Evolutionary conservation across 1,140 invertebrate genomes (phyloP).

Genomic region (Oryctes rhinoceros): DNA sequence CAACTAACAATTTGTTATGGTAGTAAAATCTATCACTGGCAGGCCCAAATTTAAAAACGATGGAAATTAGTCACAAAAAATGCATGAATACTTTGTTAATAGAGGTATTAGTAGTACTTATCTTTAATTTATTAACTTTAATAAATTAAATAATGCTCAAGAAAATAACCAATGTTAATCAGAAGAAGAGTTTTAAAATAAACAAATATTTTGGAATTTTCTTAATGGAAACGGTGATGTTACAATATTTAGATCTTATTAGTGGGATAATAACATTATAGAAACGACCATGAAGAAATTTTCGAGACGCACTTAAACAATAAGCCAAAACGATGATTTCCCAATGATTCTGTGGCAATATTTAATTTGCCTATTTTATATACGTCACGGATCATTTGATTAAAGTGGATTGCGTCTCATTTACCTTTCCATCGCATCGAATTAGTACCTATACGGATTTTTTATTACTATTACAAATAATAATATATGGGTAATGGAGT

Average conservation of each 20-base stretch:
- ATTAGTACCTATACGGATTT: constrained; percentile 10
- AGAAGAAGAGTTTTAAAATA: neutral
- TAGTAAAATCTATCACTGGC: neutral
- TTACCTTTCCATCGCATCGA: constrained; percentile 11
- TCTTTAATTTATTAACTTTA: constrained; percentile 2
- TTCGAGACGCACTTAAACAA: neutral
- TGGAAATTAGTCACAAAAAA: neutral
- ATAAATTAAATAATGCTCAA: constrained; percentile 4
- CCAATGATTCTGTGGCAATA: constrained; percentile 8
- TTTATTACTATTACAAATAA: constrained; percentile 26
- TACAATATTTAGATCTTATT: neutral
- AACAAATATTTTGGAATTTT: neutral
- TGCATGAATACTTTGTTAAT: neutral
- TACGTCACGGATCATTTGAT: constrained; percentile 26
- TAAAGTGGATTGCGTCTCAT: constrained; percentile 19
- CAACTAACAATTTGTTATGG: neutral
- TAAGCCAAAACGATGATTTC: neutral
- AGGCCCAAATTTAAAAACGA: neutral
- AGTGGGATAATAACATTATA: neutral
- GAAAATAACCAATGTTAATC: neutral
- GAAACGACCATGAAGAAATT: constrained; percentile 3
- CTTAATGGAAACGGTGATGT: too few species aligned
- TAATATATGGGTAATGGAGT: constrained; percentile 29
- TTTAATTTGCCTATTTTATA: neutral
- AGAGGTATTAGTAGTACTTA: neutral